phyloP scores from a whole-genome alignment of 2,888 invertebrate genomes.

The Zeuzera pyrina region DNA sequence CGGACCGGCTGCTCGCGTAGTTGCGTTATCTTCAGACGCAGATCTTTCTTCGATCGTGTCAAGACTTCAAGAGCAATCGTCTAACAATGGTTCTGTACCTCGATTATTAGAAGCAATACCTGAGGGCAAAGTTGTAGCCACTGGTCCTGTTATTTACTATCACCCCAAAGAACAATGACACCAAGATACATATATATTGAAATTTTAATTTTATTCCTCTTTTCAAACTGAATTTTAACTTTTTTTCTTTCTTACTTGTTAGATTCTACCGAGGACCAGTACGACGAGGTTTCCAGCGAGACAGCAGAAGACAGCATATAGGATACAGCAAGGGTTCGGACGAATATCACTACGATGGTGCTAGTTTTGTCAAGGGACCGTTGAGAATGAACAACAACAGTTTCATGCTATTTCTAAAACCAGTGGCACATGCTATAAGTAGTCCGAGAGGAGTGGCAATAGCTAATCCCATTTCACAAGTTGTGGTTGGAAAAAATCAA shows the following conservation, averaged over 20 bases:
- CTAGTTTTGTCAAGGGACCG: conserved; percentile 32
- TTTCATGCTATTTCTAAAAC: conserved; percentile 65
- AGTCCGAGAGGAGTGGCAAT: conserved; percentile 79
- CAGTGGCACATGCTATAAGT: conserved; percentile 77
- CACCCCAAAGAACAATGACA: conserved; percentile 54
- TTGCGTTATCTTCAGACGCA: conserved; percentile 76
- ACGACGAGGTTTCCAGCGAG: conserved; percentile 22
- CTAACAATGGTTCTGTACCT: conserved; percentile 42
- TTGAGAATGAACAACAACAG: conserved; percentile 16
- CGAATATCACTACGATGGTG: conserved; percentile 42
- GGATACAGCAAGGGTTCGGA: conserved; percentile 27
- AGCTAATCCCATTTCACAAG: conserved; percentile 79
- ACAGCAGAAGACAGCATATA: conserved; percentile 19
- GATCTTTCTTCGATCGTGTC: conserved; percentile 72
- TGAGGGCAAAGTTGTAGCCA: conserved; percentile 80
- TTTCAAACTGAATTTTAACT: conserved; percentile 19
- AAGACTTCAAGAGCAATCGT: conserved; percentile 46
- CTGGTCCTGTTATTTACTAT: conserved; percentile 82
- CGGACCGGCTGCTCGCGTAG: conserved; percentile 80
- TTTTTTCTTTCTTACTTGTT: conserved; percentile 45
- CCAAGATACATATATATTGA: conserved; percentile 25
- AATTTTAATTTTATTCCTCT: conserved; percentile 16
- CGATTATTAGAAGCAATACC: conserved; percentile 64
- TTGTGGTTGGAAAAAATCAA: conserved; percentile 74
- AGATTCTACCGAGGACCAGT: conserved; percentile 38